These are phyloP conservation scores for Patella pellucida DNA, from an alignment of 2,888 invertebrate species.

Conservation along the genomic window DNA sequence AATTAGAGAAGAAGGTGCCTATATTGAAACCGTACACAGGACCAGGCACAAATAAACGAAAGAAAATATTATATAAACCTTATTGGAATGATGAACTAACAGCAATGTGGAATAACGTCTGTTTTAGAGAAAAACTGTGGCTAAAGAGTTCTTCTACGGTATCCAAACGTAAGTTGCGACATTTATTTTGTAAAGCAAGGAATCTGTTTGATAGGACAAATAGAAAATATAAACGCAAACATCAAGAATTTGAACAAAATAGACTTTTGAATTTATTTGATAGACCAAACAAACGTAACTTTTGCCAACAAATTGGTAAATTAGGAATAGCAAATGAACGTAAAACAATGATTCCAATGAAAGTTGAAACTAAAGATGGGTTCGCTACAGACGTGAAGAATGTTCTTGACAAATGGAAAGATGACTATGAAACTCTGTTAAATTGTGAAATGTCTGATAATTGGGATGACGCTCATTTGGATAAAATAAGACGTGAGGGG, in stretches of 20 bases:
- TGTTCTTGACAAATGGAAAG: constrained; percentile 1
- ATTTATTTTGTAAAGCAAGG: background rate
- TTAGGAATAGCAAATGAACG: background rate
- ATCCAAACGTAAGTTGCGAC: background rate
- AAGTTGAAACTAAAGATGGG: background rate
- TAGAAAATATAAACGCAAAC: background rate
- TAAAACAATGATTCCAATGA: background rate
- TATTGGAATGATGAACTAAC: background rate
- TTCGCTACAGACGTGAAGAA: background rate
- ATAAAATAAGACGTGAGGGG: background rate
- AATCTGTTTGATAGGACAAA: background rate
- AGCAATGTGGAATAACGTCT: background rate
- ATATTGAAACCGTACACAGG: background rate
- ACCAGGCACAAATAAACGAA: background rate
- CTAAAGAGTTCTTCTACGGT: background rate
- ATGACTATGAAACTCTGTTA: constrained; percentile 8
- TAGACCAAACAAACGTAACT: background rate
- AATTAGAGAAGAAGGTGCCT: background rate
- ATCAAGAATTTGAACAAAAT: background rate
- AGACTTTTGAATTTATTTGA: background rate
- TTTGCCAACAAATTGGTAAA: background rate
- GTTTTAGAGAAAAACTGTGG: background rate
- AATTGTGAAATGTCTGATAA: background rate
- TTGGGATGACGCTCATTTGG: background rate
- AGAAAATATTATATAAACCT: background rate